Evolutionary conservation across 2,113 vertebrate species (phyloP).

Genomic region (Donacobius atricapilla): DNA sequence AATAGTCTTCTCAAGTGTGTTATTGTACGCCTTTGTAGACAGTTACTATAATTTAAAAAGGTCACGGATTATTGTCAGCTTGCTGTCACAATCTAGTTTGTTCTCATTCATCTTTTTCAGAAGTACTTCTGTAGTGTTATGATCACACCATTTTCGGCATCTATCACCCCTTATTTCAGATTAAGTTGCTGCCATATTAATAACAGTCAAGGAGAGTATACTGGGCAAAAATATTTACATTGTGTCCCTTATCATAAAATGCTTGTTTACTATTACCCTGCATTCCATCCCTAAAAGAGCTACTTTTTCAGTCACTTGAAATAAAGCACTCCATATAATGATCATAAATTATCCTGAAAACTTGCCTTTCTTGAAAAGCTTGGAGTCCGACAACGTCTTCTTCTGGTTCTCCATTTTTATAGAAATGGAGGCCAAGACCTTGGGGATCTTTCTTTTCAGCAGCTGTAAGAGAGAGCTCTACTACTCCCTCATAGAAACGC

Average conservation of each 20-base stretch:
- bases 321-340: background rate
- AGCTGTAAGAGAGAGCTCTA: constrained; percentile 91
- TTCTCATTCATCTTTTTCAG: background rate
- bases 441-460: constrained; percentile 95
- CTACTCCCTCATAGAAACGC: constrained; percentile 95
- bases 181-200: background rate
- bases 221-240: background rate
- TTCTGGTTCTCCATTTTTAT: constrained; percentile 97
- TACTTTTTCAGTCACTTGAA: background rate
- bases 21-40: background rate
- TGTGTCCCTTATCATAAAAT: background rate
- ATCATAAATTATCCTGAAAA: background rate
- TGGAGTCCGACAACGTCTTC: constrained; percentile 88
- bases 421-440: constrained; percentile 93
- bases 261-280: background rate
- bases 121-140: background rate
- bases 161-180: background rate
- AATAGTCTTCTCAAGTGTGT: background rate
- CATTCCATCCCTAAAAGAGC: background rate
- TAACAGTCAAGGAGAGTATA: background rate
- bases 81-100: background rate
- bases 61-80: background rate
- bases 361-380: constrained; percentile 91
- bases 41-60: background rate
- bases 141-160: background rate